A percentile compares a stretch with the other conserved stretches of the same genome.
phyloP scores from a whole-genome alignment of 2,113 vertebrate genomes.

The Nestor notabilis region DNA sequence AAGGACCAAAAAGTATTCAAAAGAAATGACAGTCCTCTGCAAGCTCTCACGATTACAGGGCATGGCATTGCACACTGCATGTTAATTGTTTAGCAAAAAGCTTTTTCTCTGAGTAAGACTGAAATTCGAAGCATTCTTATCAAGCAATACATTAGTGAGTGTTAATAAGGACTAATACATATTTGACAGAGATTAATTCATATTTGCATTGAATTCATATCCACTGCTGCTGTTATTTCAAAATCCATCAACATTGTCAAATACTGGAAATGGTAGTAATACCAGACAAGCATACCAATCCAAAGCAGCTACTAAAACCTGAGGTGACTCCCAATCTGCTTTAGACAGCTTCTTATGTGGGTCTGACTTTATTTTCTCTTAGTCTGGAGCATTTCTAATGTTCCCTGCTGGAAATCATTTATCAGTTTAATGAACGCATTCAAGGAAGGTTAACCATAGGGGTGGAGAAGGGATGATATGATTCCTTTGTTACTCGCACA shows the following conservation, averaged over 20 bases:
- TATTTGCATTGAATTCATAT: not conserved
- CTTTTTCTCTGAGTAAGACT: not conserved
- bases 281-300: not conserved
- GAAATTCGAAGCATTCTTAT: not conserved
- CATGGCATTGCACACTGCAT: not conserved
- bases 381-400: constrained; percentile 3
- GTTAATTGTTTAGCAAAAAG: not conserved
- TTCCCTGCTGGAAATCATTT: constrained; percentile 30
- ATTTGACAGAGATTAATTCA: not conserved
- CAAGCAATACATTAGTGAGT: not conserved
- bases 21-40: not conserved
- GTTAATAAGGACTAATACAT: not conserved
- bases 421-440: constrained; percentile 37
- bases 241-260: not conserved
- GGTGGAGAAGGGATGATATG: not conserved
- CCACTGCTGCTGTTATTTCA: not conserved
- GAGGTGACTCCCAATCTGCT: not conserved
- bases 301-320: not conserved
- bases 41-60: not conserved
- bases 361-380: not conserved
- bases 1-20: not conserved
- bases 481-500: constrained; percentile 9
- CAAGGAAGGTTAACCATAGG: constrained; percentile 2
- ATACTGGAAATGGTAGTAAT: not conserved
- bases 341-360: not conserved